Conservation (phyloP, 2,888 invertebrate species). For the Tenthredo mesomela region DNA sequence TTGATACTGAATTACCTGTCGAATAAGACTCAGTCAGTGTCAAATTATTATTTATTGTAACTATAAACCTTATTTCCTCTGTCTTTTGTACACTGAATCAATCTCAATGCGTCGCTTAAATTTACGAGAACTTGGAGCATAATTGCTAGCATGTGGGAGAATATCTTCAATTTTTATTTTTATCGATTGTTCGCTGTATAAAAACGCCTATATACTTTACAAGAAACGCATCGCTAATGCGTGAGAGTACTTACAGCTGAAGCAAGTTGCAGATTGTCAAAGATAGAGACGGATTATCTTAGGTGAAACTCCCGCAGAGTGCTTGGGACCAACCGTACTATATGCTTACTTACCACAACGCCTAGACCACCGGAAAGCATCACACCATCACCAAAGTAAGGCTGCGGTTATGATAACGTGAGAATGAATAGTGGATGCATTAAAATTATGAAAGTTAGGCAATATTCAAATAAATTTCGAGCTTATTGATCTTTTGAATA, state of each 20-base stretch:
- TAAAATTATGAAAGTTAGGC: neutral
- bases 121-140: neutral
- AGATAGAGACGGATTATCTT: slow-evolving; percentile 42
- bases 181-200: neutral
- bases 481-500: neutral
- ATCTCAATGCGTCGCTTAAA: neutral
- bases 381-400: neutral
- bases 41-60: neutral
- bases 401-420: neutral
- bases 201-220: neutral
- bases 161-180: neutral
- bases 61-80: neutral
- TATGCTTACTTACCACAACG: slow-evolving; percentile 24
- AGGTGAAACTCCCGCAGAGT: slow-evolving; percentile 3
- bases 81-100: neutral
- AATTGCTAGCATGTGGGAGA: neutral
- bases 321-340: slow-evolving; percentile 5
- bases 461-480: neutral
- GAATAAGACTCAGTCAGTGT: neutral
- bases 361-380: slow-evolving; percentile 16
- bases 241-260: slow-evolving; percentile 33
- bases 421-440: neutral
- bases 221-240: neutral
- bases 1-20: neutral
- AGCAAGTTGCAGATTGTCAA: slow-evolving; percentile 37